A percentile compares a stretch with the other conserved stretches of the same genome.
phyloP scores from a whole-genome alignment of 2,797 vertebrate genomes.

The Hyperoplus immaculatus region DNA sequence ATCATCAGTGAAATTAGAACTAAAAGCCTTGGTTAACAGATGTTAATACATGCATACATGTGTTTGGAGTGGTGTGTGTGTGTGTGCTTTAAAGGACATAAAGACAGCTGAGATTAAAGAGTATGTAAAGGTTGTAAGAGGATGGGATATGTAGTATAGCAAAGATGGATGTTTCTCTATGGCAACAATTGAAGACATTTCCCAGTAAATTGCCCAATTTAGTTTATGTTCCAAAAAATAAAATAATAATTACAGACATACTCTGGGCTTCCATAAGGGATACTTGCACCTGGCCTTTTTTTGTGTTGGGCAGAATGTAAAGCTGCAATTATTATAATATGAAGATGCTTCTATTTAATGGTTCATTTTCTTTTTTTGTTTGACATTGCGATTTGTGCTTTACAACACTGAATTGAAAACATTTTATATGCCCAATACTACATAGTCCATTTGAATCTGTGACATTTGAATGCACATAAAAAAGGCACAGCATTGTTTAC shows the following conservation, averaged over 20 bases:
- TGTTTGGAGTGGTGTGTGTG: slow-evolving; percentile 52
- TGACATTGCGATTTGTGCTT: background rate
- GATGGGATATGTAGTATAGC: slow-evolving; percentile 15
- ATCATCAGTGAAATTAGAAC: slow-evolving; percentile 64
- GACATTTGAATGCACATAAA: background rate
- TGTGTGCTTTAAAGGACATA: slow-evolving; percentile 63
- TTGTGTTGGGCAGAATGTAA: background rate
- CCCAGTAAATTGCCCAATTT: slow-evolving; percentile 37
- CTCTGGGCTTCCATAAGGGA: background rate
- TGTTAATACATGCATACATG: slow-evolving; percentile 54
- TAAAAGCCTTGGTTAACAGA: slow-evolving; percentile 69
- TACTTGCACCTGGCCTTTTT: slow-evolving; percentile 16
- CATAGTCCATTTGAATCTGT: background rate
- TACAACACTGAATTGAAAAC: slow-evolving; percentile 3
- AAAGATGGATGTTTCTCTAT: slow-evolving; percentile 18
- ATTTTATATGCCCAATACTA: background rate
- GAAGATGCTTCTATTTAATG: background rate
- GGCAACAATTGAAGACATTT: slow-evolving; percentile 44
- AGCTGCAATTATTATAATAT: background rate
- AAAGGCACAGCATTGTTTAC: background rate
- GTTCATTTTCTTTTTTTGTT: background rate
- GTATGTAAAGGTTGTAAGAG: slow-evolving; percentile 50
- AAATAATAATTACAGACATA: background rate
- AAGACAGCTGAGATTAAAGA: slow-evolving; percentile 72
- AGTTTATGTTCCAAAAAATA: background rate